These are phyloP conservation scores for Adelges cooleyi DNA, from an alignment of 1,140 invertebrate genomes.

Conservation along the genomic window DNA sequence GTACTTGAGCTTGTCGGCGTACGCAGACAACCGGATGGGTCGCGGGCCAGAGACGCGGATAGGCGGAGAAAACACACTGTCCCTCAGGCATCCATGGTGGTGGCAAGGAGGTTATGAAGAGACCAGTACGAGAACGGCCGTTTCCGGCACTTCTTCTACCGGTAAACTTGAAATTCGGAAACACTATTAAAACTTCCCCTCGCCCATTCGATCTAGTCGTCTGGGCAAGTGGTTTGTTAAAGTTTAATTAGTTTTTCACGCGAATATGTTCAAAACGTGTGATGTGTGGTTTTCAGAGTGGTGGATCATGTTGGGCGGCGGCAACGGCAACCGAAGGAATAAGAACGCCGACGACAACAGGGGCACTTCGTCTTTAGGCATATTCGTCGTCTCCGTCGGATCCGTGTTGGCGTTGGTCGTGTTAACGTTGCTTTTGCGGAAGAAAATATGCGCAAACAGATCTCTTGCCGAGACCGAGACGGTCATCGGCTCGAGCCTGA, in stretches of 20 bases:
- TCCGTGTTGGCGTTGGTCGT: neutral
- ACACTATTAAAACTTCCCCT: neutral
- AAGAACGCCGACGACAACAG: no score
- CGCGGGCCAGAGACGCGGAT: neutral
- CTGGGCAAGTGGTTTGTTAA: no score
- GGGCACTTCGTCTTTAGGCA: neutral
- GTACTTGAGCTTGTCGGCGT: neutral
- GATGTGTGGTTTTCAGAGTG: neutral
- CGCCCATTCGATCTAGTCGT: no score
- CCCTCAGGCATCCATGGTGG: conserved; percentile 7
- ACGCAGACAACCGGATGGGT: conserved; percentile 2
- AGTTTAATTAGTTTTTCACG: neutral
- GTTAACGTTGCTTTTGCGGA: neutral
- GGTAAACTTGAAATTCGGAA: neutral
- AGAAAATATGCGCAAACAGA: neutral
- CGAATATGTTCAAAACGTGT: neutral
- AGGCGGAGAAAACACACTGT: neutral
- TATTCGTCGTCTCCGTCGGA: neutral
- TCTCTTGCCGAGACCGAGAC: neutral
- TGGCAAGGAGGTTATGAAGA: neutral
- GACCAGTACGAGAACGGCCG: neutral
- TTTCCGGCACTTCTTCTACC: neutral
- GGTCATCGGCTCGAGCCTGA: neutral
- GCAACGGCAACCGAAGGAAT: neutral
- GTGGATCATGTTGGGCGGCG: conserved; percentile 2